Percentiles rank a stretch among this genome's conserved stretches.
These are phyloP conservation scores for Suillia variegata DNA, from an alignment of 2,888 invertebrate species.

Conservation along the genomic window DNA sequence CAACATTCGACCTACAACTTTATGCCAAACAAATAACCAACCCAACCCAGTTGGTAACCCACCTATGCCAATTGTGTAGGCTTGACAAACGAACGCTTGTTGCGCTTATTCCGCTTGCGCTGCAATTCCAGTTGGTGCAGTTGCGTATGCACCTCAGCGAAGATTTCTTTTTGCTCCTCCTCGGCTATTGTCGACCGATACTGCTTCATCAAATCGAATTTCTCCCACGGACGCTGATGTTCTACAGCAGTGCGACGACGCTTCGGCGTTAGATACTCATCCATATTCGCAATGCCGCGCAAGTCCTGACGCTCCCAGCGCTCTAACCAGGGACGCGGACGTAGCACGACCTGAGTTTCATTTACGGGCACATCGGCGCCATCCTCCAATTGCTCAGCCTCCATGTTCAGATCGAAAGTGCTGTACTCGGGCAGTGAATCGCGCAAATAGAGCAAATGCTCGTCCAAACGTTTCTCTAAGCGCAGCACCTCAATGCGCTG, in stretches of 20 bases:
- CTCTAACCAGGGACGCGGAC: constrained; percentile 87
- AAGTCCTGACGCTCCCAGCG: constrained; percentile 84
- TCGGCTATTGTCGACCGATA: constrained; percentile 88
- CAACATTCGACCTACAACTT: background rate
- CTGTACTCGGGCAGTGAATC: constrained; percentile 92
- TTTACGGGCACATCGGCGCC: constrained; percentile 82
- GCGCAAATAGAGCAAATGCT: constrained; percentile 82
- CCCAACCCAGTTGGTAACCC: background rate
- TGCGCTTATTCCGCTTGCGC: constrained; percentile 68
- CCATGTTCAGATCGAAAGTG: constrained; percentile 92
- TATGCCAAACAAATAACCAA: constrained; percentile 6
- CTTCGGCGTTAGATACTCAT: constrained; percentile 65
- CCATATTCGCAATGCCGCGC: constrained; percentile 72
- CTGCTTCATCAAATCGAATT: constrained; percentile 91
- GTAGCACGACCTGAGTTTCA: constrained; percentile 72
- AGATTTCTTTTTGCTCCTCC: constrained; percentile 86
- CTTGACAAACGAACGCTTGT: constrained; percentile 68
- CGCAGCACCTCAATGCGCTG: constrained; percentile 87
- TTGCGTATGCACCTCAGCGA: constrained; percentile 79
- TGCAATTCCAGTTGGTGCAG: constrained; percentile 73
- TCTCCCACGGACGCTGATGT: constrained; percentile 79
- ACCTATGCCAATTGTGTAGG: constrained; percentile 64
- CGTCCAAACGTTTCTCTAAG: constrained; percentile 91
- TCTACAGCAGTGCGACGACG: constrained; percentile 64
- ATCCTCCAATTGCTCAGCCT: constrained; percentile 78